Conservation (phyloP, 2,113 vertebrate genomes). For the Todiramphus saurophagus region DNA sequence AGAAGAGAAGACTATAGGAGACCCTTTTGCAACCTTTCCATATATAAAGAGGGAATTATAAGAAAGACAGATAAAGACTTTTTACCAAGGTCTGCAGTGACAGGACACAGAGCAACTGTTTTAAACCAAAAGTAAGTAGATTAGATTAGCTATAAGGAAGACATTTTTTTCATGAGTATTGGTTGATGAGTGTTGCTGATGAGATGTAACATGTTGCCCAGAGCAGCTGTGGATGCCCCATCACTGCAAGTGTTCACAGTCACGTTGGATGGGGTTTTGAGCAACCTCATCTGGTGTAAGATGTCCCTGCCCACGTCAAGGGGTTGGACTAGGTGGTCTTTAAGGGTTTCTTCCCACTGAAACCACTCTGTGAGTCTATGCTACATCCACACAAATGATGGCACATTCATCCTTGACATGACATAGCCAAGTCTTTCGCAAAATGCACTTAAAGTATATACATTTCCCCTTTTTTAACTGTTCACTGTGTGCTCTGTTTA, state of each 20-base stretch:
- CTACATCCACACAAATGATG: background rate
- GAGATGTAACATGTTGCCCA: background rate
- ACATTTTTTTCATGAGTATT: background rate
- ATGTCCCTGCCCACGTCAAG: background rate
- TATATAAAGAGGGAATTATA: background rate
- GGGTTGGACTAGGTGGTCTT: background rate
- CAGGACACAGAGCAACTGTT: background rate
- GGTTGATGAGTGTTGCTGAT: background rate
- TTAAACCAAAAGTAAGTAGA: background rate
- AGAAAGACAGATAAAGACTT: background rate
- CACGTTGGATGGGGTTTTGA: background rate
- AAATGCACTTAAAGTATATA: background rate
- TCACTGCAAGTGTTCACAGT: background rate
- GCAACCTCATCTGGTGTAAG: background rate
- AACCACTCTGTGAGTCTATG: background rate
- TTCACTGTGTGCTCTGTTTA: background rate
- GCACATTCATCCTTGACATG: background rate
- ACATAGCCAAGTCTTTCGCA: background rate
- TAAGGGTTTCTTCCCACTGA: background rate
- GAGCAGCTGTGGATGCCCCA: background rate
- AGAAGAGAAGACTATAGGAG: background rate
- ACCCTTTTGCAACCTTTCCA: background rate
- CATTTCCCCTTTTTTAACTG: background rate
- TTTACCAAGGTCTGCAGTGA: background rate
- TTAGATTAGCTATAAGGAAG: background rate